These are phyloP conservation scores for Barbus barbus DNA, from an alignment of 2,113 vertebrate genomes.

Conservation along the genomic window DNA sequence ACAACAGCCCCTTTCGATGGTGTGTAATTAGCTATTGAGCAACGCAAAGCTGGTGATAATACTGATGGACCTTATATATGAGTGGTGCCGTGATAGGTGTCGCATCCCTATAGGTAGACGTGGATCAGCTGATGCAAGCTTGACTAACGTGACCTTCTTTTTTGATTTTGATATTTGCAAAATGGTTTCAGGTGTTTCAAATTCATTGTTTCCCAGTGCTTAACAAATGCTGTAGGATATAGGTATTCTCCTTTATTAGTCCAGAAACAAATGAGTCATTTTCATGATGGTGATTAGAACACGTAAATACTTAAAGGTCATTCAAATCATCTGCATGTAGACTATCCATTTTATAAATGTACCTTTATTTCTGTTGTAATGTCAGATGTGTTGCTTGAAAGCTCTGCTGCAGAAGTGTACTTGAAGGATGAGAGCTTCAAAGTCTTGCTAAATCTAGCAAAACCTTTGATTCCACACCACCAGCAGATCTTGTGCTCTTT, in stretches of 20 bases:
- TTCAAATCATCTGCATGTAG: not conserved
- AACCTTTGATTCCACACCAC: not conserved
- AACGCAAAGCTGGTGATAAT: too few relatives aligned
- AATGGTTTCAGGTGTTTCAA: not conserved
- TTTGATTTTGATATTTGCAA: too few relatives aligned
- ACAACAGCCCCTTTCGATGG: not conserved
- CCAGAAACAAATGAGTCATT: not conserved
- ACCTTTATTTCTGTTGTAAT: not conserved
- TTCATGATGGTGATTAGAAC: not conserved
- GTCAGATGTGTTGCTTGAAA: not conserved
- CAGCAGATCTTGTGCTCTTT: not conserved
- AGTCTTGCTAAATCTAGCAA: constrained; percentile 6
- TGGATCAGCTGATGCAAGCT: too few relatives aligned
- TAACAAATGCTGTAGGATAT: not conserved
- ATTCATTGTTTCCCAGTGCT: not conserved
- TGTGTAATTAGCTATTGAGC: too few relatives aligned
- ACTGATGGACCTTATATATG: too few relatives aligned
- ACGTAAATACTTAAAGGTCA: not conserved
- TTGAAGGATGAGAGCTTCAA: not conserved
- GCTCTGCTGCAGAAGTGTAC: not conserved
- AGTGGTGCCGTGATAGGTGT: too few relatives aligned
- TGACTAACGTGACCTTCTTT: too few relatives aligned
- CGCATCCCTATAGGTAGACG: too few relatives aligned
- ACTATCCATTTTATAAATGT: not conserved
- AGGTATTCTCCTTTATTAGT: not conserved